Base-by-base conservation (phyloP, 1,140 invertebrate genomes). In the Calephelis nemesis region DNA sequence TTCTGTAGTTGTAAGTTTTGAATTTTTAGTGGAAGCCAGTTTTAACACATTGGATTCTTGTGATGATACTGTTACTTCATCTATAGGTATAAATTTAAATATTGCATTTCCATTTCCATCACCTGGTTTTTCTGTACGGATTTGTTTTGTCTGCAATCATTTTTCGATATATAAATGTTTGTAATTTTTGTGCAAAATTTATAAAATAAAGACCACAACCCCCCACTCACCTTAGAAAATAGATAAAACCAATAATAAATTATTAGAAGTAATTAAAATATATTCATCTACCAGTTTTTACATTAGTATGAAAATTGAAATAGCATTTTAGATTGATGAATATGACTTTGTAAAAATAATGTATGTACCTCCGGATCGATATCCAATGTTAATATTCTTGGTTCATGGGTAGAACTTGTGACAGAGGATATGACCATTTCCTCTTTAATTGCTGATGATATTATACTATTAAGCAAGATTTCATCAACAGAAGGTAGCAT, bases 331-430 rank as follows among this genome's bases (percentile, higher is more conserved):
- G 1, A 63, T 19, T 63, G 13, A 63, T 48, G 42, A 48, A 5
- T 12, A 66, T 45, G n/a, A 45, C 42, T 42, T 54, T 58, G 15
- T 49, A 10, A 47, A 65, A 69, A 78, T 82, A 85, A 85, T 85
- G 69, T 85, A 81, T 87, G 85, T 91, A 92, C 92, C 87, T 92
- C 92, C 82, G 92, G 92, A 90, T 92, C 92, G 79, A 92, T 92
- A 90, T 92, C 92, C 83, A 92, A 85, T 86, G 91, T 92, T 88
- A 92, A 90, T 90, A 92, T 92, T 90, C 88, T 90, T 79, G 91
- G 89, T 88, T 92, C 85, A 70, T 78, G 80, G 84, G 91, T 92
- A 77, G 88, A 85, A 79, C 85, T 92, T 75, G 85, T 90, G 84
- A 90, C 88, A 77, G 90, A 92, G 72, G 88, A 88, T 82, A 88